Conservation (phyloP, 2,888 invertebrate species). For the Oegoconia quadripuncta region DNA sequence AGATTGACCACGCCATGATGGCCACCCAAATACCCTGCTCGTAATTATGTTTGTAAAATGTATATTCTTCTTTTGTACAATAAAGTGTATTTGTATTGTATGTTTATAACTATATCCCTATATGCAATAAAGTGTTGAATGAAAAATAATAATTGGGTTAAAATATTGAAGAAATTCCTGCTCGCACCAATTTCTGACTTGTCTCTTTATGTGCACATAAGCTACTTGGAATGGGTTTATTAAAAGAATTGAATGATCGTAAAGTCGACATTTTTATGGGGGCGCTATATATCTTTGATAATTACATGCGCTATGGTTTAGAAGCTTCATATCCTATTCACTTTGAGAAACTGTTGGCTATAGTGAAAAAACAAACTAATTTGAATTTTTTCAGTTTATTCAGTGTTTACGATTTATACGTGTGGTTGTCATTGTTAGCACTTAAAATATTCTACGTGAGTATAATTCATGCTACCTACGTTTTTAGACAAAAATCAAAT, state of each 20-base stretch:
- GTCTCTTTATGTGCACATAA: neutral
- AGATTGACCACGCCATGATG: too few relatives aligned
- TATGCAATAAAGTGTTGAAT: too few relatives aligned
- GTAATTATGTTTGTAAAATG: too few relatives aligned
- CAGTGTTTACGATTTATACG: neutral
- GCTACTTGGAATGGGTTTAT: neutral
- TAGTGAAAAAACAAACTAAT: neutral
- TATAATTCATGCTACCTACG: too few relatives aligned
- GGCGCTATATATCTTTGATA: neutral
- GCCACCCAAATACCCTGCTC: too few relatives aligned
- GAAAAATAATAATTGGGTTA: too few relatives aligned
- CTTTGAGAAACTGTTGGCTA: neutral
- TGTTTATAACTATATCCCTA: too few relatives aligned
- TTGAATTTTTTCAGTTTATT: neutral
- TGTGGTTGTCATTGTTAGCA: neutral
- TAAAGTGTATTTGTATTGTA: too few relatives aligned
- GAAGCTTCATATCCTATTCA: neutral
- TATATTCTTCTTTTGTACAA: too few relatives aligned
- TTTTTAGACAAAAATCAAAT: too few relatives aligned
- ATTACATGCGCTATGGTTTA: neutral
- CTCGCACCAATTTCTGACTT: neutral
- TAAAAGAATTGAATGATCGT: neutral
- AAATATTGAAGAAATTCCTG: neutral
- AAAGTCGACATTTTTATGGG: constrained; percentile 1
- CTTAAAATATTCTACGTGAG: too few relatives aligned